Evolutionary conservation across 2,888 invertebrate genomes (phyloP), one percentile per base, ranked within the genome.

Genomic region (Odontocerum albicorne): DNA sequence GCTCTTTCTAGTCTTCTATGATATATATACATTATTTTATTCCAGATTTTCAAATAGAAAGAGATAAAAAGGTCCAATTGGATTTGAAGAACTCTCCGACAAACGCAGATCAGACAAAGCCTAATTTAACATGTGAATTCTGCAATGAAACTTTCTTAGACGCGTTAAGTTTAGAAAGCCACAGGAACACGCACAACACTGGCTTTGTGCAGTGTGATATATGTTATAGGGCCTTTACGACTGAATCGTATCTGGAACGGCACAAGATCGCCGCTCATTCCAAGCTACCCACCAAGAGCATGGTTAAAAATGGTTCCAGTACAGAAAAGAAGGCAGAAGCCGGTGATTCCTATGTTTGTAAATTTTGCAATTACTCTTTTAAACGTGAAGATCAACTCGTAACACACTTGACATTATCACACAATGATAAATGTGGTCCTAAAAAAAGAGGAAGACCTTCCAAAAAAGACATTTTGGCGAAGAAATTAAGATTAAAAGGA

Each of bases 401-500:
- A 3, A 20, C 55, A n/a, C 60, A 60, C 17, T 35, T 58, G 17
- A 43, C 55, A 13, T 33, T 58, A 19, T 58, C 60, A 2, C 60
- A 60, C 42, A 52, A 52, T 36, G 57, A 57, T 10, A 46, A 57
- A 19, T 46, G 51, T n/a, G 74, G 73, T 1, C 73, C 74, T n/a
- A 75, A 72, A 62, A 76, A 74, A 60, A 67, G 74, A 61, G 76
- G 77, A 3, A 65, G 76, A 53, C 76, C 76, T 10, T 60, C 60
- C 10, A 60, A 60, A 32, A 60, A 60, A 40, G 58, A 60, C 19
- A 52, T 55, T 17, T n/a, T 55, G 10, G 44, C 52, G 4, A 58
- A 58, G 20, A 57, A 57, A 31, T 20, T 58, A 21, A 36, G 52
- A 17, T 27, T 60, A 6, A 60, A 60, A 44, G 51, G 53, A 15